These are phyloP conservation scores for Sphaerophoria taeniata DNA, from an alignment of 2,888 invertebrate species.

Conservation along the genomic window DNA sequence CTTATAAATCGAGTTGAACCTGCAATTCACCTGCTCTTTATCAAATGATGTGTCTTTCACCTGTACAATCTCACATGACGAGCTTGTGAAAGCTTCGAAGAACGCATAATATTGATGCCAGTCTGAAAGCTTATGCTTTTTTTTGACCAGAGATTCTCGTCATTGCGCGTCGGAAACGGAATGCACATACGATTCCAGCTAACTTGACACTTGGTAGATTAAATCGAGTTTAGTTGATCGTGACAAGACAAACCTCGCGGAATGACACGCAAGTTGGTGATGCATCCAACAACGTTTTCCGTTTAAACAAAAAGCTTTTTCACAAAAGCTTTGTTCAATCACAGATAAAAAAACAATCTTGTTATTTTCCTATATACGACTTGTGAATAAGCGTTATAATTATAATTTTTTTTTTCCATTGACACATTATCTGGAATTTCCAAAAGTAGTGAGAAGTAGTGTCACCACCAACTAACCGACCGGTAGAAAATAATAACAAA, in stretches of 20 bases:
- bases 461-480: conserved; percentile 3
- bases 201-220: conserved; percentile 1
- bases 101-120: neutral
- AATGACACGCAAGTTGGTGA: conserved; percentile 21
- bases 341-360: conserved; percentile 3
- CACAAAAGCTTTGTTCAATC: neutral
- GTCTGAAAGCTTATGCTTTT: too few relatives aligned
- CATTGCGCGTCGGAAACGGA: too few relatives aligned
- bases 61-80: neutral
- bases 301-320: conserved; percentile 2
- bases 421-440: conserved; percentile 38
- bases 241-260: conserved; percentile 29
- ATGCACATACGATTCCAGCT: neutral
- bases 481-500: conserved; percentile 18
- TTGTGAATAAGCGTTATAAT: neutral
- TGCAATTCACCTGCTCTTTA: conserved; percentile 27
- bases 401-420: conserved; percentile 9
- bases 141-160: too few relatives aligned
- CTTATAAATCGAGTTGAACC: neutral
- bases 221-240: conserved; percentile 55
- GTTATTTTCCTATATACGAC: neutral
- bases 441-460: conserved; percentile 13
- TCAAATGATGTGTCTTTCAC: neutral
- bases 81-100: conserved; percentile 2
- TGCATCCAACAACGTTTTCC: conserved; percentile 5